A percentile compares a stretch with the other conserved stretches of the same genome.
Conservation (phyloP, 2,888 invertebrate species). For the Phyllotreta striolata region DNA sequence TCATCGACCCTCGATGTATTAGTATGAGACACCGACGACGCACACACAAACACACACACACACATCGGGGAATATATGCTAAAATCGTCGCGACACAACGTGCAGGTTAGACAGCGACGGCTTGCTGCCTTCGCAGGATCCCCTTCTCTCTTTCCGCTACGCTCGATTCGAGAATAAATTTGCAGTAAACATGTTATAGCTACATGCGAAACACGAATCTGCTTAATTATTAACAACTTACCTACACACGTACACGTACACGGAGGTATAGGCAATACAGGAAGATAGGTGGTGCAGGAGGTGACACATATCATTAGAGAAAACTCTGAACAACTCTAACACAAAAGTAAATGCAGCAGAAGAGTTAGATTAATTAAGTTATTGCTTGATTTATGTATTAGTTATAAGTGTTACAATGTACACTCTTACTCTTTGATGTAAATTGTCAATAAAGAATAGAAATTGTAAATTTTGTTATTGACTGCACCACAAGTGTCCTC, state of each 20-base stretch:
- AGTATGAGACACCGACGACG: conserved; percentile 17
- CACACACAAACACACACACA: background rate
- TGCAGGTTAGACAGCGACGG: conserved; percentile 22
- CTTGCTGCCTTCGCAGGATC: conserved; percentile 49
- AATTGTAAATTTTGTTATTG: too few relatives aligned
- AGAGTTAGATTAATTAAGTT: too few relatives aligned
- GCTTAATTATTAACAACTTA: conserved; percentile 58
- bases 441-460: too few relatives aligned
- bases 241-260: conserved; percentile 50
- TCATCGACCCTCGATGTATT: conserved; percentile 29
- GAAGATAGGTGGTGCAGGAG: background rate
- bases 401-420: too few relatives aligned
- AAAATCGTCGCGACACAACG: conserved; percentile 28
- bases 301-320: too few relatives aligned
- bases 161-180: conserved; percentile 56
- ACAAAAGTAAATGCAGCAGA: too few relatives aligned
- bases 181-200: conserved; percentile 59
- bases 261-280: conserved; percentile 12
- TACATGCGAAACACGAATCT: conserved; percentile 58
- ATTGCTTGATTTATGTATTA: too few relatives aligned
- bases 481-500: too few relatives aligned
- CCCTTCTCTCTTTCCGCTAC: conserved; percentile 37
- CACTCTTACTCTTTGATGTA: too few relatives aligned
- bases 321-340: too few relatives aligned
- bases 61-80: conserved; percentile 25